A percentile compares a stretch with the other conserved stretches of the same genome.
Conservation (phyloP, 2,888 invertebrate species). For the Therioaphis trifolii region DNA sequence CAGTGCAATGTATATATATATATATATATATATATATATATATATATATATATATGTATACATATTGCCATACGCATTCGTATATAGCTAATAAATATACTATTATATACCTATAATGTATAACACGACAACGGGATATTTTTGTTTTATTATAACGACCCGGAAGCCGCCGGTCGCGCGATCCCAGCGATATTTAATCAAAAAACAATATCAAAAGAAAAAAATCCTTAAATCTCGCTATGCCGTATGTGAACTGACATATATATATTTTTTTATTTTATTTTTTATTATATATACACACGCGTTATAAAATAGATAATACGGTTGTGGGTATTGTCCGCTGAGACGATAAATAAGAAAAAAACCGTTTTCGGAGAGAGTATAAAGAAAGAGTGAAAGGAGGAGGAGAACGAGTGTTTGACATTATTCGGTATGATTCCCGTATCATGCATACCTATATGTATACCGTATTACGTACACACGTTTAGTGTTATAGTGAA, state of each 20-base stretch:
- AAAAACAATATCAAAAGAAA: constrained; percentile 43
- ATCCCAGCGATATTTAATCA: constrained; percentile 43
- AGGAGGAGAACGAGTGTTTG: neutral
- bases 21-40: no score
- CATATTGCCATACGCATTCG: no score
- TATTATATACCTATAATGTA: no score
- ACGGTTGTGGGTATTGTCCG: constrained; percentile 17
- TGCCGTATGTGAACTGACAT: neutral
- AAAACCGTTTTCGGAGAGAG: neutral
- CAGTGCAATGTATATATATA: no score
- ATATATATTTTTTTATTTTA: no score
- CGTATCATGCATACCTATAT: neutral
- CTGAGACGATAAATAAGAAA: constrained; percentile 15
- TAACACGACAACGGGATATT: constrained; percentile 39
- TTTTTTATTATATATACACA: no score
- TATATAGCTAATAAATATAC: no score
- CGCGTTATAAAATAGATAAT: constrained; percentile 29
- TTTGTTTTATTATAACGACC: constrained; percentile 59
- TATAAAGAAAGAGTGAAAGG: neutral
- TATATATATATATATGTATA: no score
- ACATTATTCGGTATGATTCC: no score
- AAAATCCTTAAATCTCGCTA: constrained; percentile 51
- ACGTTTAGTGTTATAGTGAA: no score
- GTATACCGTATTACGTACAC: neutral
- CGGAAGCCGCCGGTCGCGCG: neutral